Evolutionary conservation across 2,797 vertebrate species (phyloP).

Genomic region (Acridotheres tristis): DNA sequence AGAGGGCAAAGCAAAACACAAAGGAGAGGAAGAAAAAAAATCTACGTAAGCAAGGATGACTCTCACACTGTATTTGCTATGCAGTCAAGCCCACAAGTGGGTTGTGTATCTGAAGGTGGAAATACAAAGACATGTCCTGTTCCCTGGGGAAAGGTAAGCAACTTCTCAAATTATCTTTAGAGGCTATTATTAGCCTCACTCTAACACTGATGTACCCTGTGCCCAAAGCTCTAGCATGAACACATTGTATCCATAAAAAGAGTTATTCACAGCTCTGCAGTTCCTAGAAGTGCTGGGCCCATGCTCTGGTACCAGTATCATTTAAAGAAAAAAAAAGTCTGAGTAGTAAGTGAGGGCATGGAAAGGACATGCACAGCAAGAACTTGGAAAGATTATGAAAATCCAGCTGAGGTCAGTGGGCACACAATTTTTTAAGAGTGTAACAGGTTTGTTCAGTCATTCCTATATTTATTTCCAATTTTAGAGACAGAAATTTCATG

Average conservation of each 20-base stretch:
- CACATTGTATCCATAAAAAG: neutral
- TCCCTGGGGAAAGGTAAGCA: neutral
- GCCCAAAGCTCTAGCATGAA: neutral
- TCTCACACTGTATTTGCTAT: neutral
- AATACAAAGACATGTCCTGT: neutral
- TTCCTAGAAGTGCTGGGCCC: neutral
- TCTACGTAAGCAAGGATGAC: neutral
- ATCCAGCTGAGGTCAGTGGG: neutral
- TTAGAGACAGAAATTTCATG: neutral
- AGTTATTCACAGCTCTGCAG: neutral
- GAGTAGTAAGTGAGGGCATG: neutral
- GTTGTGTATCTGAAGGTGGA: neutral
- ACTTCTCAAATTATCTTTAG: neutral
- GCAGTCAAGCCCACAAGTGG: neutral
- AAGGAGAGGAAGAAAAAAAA: neutral
- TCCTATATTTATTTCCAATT: neutral
- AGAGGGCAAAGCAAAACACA: neutral
- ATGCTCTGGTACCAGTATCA: neutral
- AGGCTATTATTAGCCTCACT: neutral
- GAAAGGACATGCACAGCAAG: neutral
- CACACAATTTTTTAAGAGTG: neutral
- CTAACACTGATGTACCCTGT: neutral
- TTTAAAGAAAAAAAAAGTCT: neutral
- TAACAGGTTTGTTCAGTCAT: neutral
- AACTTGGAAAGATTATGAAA: neutral